Evolutionary conservation across 2,113 vertebrate species (phyloP).

Genomic region (Lophotis ruficrista): DNA sequence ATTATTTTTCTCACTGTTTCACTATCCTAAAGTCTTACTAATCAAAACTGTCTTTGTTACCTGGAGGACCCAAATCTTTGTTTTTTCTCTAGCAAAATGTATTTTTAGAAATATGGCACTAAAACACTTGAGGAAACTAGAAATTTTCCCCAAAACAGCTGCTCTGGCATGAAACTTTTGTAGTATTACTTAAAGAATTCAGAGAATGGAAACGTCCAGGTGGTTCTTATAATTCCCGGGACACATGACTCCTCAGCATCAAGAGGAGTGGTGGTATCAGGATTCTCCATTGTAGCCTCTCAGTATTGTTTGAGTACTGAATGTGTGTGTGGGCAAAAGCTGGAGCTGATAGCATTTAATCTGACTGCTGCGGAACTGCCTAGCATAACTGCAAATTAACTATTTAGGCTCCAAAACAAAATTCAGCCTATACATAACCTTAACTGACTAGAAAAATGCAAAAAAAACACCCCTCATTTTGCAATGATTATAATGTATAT

Average conservation of each 20-base stretch:
- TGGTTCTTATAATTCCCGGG: neutral
- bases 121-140: neutral
- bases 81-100: neutral
- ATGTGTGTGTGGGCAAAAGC: neutral
- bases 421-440: neutral
- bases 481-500: neutral
- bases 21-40: neutral
- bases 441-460: neutral
- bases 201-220: neutral
- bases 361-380: neutral
- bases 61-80: neutral
- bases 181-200: neutral
- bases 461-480: neutral
- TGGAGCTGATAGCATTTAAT: neutral
- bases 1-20: neutral
- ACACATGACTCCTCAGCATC: neutral
- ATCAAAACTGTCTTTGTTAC: neutral
- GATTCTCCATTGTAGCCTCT: neutral
- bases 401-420: neutral
- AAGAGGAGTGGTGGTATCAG: neutral
- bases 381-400: neutral
- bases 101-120: neutral
- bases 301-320: neutral
- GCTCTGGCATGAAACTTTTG: neutral
- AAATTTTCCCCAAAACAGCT: neutral